A percentile compares a stretch with the other conserved stretches of the same genome.
Evolutionary conservation across 2,888 invertebrate genomes (phyloP).

Genomic region (Dynastes hyllus): DNA sequence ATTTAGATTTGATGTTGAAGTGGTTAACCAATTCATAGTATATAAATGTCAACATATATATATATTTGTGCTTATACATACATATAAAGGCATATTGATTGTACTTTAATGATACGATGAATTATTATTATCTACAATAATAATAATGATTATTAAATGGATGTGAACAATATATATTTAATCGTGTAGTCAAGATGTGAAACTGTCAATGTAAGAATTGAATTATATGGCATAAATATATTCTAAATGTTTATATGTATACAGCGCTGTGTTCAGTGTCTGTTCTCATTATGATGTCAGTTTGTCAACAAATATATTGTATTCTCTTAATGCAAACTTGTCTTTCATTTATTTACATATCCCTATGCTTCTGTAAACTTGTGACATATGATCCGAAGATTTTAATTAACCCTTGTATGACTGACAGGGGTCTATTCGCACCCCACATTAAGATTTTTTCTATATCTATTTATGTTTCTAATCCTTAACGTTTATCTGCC

Average conservation of each 20-base stretch:
- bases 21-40: slow-evolving; percentile 65
- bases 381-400: too few relatives aligned
- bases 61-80: slow-evolving; percentile 54
- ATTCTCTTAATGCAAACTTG: slow-evolving; percentile 68
- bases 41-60: slow-evolving; percentile 54
- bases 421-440: too few relatives aligned
- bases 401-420: too few relatives aligned
- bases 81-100: slow-evolving; percentile 38
- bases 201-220: slow-evolving; percentile 34
- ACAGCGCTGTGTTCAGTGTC: slow-evolving; percentile 53
- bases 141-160: slow-evolving; percentile 22
- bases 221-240: slow-evolving; percentile 38
- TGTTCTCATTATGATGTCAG: slow-evolving; percentile 61
- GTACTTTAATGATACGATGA: slow-evolving; percentile 28
- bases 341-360: slow-evolving; percentile 55
- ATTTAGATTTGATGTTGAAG: slow-evolving; percentile 56
- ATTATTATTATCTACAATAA: slow-evolving; percentile 37
- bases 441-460: too few relatives aligned
- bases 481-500: too few relatives aligned
- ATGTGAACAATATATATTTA: slow-evolving; percentile 13
- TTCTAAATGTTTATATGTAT: slow-evolving; percentile 50
- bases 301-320: slow-evolving; percentile 65
- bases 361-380: background rate
- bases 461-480: too few relatives aligned
- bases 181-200: slow-evolving; percentile 18